These are phyloP conservation scores for Phaetusa simplex DNA, from an alignment of 2,113 vertebrate species.

Conservation along the genomic window DNA sequence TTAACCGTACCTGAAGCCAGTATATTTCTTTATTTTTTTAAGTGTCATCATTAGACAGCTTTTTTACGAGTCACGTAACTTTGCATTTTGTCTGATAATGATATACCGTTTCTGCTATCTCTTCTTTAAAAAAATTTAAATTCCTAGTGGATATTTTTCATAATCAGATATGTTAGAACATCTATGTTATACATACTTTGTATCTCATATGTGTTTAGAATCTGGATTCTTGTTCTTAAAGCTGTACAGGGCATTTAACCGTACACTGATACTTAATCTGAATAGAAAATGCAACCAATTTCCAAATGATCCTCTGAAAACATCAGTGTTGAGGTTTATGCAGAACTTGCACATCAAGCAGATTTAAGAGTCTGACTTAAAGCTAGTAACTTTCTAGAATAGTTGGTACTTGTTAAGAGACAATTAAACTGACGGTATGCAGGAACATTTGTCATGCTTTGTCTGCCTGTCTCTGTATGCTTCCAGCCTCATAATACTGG, in stretches of 20 bases:
- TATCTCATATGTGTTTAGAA: not conserved
- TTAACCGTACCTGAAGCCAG: not conserved
- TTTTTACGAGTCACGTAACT: accelerated
- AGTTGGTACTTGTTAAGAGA: not conserved
- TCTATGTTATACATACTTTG: not conserved
- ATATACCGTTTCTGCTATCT: not conserved
- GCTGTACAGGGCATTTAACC: not conserved
- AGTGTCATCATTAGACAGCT: not conserved
- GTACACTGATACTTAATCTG: not conserved
- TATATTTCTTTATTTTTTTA: not conserved
- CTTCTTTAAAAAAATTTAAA: not conserved
- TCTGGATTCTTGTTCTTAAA: not conserved
- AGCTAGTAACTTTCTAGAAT: not conserved
- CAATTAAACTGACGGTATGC: not conserved
- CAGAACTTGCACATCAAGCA: not conserved
- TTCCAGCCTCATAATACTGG: not conserved
- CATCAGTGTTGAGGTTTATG: accelerated
- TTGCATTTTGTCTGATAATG: not conserved
- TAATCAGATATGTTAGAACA: not conserved
- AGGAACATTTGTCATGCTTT: not conserved
- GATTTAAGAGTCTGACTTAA: not conserved
- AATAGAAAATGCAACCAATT: not conserved
- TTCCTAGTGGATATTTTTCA: not conserved
- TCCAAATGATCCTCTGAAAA: not conserved
- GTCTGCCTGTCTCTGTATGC: not conserved